Evolutionary conservation across 2,113 vertebrate genomes (phyloP).

Genomic region (Amblyopsis rosae): DNA sequence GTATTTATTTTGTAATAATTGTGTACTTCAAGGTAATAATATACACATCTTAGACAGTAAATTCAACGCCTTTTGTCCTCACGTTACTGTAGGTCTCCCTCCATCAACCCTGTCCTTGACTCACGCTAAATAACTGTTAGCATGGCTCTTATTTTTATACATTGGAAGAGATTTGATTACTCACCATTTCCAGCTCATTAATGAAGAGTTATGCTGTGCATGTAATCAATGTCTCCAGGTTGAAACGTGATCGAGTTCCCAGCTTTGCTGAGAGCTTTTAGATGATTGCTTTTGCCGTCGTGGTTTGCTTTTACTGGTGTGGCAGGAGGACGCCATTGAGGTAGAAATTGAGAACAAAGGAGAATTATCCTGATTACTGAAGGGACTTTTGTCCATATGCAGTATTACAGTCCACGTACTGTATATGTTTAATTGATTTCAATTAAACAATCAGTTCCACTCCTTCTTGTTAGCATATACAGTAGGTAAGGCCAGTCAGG

Average conservation of each 20-base stretch:
- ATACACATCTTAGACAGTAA: slow-evolving; percentile 24
- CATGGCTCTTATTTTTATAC: slow-evolving; percentile 56
- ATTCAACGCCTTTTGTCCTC: not conserved
- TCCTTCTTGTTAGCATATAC: not conserved
- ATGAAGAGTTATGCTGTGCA: slow-evolving; percentile 66
- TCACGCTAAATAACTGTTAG: slow-evolving; percentile 42
- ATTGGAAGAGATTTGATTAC: slow-evolving; percentile 71
- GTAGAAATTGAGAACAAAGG: slow-evolving; percentile 43
- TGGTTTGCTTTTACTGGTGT: slow-evolving; percentile 52
- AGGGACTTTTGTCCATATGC: slow-evolving; percentile 32
- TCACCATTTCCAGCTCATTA: slow-evolving; percentile 75
- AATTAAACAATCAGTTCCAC: not conserved
- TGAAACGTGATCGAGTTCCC: slow-evolving; percentile 68
- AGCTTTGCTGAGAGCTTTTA: slow-evolving; percentile 65
- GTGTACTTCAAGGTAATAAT: slow-evolving; percentile 43
- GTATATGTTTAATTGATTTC: not conserved
- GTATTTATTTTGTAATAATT: not conserved
- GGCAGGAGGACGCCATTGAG: slow-evolving; percentile 46
- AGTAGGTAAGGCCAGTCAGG: too few relatives aligned
- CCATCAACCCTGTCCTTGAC: slow-evolving; percentile 1
- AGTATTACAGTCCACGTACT: too few relatives aligned
- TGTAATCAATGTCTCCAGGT: slow-evolving; percentile 65
- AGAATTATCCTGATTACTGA: slow-evolving; percentile 49
- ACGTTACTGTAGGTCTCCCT: slow-evolving; percentile 4
- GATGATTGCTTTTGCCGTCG: slow-evolving; percentile 69